Base-by-base conservation (phyloP, 1,140 invertebrate species). In the Reticulitermes speratus region DNA sequence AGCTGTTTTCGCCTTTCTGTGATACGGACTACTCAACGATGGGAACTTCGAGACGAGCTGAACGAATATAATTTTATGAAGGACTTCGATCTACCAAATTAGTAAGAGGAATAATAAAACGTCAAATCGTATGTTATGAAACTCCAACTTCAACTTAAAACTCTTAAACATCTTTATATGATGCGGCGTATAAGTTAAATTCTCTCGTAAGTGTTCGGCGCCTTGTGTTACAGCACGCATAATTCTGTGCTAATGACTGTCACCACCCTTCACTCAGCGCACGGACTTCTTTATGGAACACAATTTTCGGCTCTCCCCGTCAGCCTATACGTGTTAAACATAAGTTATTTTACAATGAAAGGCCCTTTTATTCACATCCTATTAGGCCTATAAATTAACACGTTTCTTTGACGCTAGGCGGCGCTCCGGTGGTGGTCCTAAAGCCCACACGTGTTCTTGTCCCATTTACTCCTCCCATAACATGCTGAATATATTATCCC, bases 381-480 rank as follows among this genome's bases (percentile, higher is more conserved):
- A 30, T 30, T 30, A 75, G 65, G 65, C 25, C 65, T 75, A 75
- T 75, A 75, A 75, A 75, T 75, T 75, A 75, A 75, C 65, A 75
- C 65, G 65, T 75, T 75, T 75, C 65, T 75, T 75, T 75, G 65
- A 75, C 25, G n/a, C 65, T 75, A 16, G 6, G n/a, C 65, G n/a
- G 65, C 65, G 65, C 65, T 25, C 25, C 30, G n/a, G 25, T n/a
- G 65, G 65, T 75, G 65, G 65, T 75, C 65, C n/a, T 55, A 14
- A 2, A 75, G 25, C 65, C 65, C 65, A 75, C 65, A 75, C 65
- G 65, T 75, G 65, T 9, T 75, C 65, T n/a, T n/a, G 65, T 12
- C 65, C 65, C n/a, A 6, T 25, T 9, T 75, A 75, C 65, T 30
- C n/a, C 25, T n/a, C 65, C 65, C 65, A 30, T 75, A 75, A 75